A percentile compares a stretch with the other conserved stretches of the same genome.
These are phyloP conservation scores for Sciurus niger DNA, from an alignment of 2,113 vertebrate species.

Conservation along the genomic window DNA sequence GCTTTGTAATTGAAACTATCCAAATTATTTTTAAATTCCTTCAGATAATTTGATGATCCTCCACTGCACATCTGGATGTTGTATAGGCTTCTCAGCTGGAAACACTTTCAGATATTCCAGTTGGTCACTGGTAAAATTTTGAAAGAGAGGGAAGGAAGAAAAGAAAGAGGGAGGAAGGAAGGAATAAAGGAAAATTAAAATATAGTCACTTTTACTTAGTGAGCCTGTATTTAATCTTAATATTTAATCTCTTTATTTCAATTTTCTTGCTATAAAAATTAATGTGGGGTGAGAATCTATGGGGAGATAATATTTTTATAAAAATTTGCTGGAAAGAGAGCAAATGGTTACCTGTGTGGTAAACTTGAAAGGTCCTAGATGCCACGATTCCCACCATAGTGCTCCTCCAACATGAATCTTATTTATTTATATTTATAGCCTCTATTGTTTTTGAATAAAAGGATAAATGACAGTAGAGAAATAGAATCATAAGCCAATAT, in stretches of 20 bases:
- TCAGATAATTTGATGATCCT: not conserved
- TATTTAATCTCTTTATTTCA: not conserved
- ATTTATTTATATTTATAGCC: not conserved
- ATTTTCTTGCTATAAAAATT: slow-evolving; percentile 2
- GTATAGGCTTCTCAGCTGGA: not conserved
- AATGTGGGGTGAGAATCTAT: not conserved
- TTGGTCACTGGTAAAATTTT: not conserved
- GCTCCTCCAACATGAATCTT: not conserved
- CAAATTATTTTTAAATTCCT: slow-evolving; percentile 57
- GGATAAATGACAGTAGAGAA: not conserved
- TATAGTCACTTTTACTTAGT: not conserved
- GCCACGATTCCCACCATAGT: not conserved
- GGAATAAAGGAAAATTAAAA: not conserved
- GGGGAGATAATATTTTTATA: not conserved
- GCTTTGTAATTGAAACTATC: not conserved
- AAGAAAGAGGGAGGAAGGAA: too few species aligned
- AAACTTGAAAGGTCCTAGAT: not conserved
- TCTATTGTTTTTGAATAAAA: not conserved
- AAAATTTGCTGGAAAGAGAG: not conserved
- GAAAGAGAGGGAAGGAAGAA: not conserved
- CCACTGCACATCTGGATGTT: not conserved
- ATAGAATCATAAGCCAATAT: slow-evolving; percentile 7
- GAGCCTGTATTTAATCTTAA: not conserved
- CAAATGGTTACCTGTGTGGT: not conserved
- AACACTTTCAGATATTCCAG: not conserved